These are phyloP conservation scores for Petrocephalus zakoni DNA, from an alignment of 2,113 vertebrate species.

Conservation along the genomic window DNA sequence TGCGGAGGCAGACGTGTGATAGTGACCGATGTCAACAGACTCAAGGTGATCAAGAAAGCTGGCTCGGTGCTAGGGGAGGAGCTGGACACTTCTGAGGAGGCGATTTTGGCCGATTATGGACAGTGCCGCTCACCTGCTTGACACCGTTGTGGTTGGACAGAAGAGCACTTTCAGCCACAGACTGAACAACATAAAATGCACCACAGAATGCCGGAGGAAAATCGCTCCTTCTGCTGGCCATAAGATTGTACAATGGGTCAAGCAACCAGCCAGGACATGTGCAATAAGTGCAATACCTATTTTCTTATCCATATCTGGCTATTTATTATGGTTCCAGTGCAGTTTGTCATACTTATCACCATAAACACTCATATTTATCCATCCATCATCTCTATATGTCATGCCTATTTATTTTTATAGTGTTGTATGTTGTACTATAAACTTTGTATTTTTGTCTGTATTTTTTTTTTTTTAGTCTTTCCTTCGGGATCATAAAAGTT, in stretches of 20 bases:
- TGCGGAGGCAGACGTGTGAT: neutral
- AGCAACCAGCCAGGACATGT: neutral
- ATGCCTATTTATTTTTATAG: neutral
- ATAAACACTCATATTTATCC: neutral
- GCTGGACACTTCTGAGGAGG: neutral
- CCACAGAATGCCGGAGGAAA: neutral
- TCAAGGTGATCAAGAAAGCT: neutral
- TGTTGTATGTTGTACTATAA: neutral
- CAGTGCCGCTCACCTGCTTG: neutral
- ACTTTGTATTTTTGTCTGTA: neutral
- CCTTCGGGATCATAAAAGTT: neutral
- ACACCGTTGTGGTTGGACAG: neutral
- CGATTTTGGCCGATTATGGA: neutral
- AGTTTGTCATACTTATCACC: neutral
- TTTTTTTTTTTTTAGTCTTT: neutral
- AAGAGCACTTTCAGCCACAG: neutral
- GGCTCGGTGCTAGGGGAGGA: neutral
- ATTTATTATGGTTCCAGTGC: neutral
- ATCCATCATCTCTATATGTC: neutral
- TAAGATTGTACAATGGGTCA: neutral
- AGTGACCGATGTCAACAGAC: neutral
- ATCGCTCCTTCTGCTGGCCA: neutral
- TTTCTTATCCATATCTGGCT: neutral
- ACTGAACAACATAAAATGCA: neutral
- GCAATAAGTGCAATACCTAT: neutral